Evolutionary conservation across 2,888 invertebrate species (phyloP), one percentile per base, ranked within the genome.

Genomic region (Leptopilina myrica): DNA sequence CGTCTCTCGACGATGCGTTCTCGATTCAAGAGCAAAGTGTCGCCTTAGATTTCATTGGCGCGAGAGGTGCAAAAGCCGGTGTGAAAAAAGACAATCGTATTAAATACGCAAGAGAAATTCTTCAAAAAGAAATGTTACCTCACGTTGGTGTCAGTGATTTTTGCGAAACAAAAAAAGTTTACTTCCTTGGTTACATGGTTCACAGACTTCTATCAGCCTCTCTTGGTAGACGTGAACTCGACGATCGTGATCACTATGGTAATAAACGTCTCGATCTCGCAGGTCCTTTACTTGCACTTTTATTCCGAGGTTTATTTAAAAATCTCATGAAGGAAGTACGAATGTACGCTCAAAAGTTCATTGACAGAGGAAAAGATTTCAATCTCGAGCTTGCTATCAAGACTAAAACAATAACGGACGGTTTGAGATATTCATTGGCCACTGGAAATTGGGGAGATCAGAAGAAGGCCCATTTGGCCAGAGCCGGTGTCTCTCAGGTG

Each of bases 381-480:
- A 99, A 99, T 92, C 93, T 99, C 85, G 99, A 99, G 91, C 93
- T 98, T 81, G 97, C 98, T 33, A 98, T 99, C 78, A 99, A 98
- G 92, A 99, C 99, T 0, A 96, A 98, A 91, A 97, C 99, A 78
- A 99, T 99, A 81, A 99, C 99, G 0, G 99, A 99, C 91, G 99
- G 99, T 49, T 93, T 99, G 78, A 94, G 98, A 86, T 99, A 99
- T 91, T 99, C 99, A 0, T 93, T 99, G 87, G 99, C 99, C 86
- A 99, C 99, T 53, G 99, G 99, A 59, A 99, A 99, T 92, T 99
- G 99, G 99, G 99, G 99, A 73, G 99, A 99, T 92, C 99, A 99
- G 93, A 99, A 99, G 92, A 99, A 99, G 92, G 99, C 99, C 79
- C 99, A 99, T 95, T 98, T 98, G 93, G 99, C 98, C 33, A 94